Percentiles rank a stretch among this genome's conserved stretches.
Conservation (phyloP, 2,888 invertebrate genomes). For the Neoaliturus tenellus region DNA sequence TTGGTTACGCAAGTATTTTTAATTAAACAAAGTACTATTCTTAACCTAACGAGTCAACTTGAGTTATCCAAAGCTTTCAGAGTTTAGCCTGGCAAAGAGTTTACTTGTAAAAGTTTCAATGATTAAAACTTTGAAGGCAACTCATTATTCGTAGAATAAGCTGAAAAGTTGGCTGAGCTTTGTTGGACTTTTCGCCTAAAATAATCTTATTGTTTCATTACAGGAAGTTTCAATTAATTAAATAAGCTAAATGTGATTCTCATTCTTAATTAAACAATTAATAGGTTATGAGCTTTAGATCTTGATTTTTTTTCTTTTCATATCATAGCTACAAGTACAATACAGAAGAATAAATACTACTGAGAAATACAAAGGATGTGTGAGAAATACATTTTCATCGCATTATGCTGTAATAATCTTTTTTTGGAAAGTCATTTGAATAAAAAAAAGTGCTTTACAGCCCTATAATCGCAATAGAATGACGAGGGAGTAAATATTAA, state of each 20-base stretch:
- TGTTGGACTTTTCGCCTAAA: constrained; percentile 30
- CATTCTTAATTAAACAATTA: background rate
- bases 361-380: too few species aligned
- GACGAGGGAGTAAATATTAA: too few species aligned
- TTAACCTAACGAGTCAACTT: constrained; percentile 1
- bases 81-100: constrained; percentile 34
- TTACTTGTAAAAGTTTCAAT: constrained; percentile 37
- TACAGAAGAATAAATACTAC: too few species aligned
- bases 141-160: constrained; percentile 31
- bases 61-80: constrained; percentile 34
- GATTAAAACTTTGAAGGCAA: constrained; percentile 37
- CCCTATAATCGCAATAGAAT: too few species aligned
- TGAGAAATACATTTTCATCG: too few species aligned
- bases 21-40: constrained; percentile 24
- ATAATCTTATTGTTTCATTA: constrained; percentile 32
- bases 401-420: too few species aligned
- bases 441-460: too few species aligned
- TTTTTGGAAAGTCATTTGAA: too few species aligned
- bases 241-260: background rate
- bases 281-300: background rate
- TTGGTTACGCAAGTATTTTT: constrained; percentile 11
- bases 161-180: constrained; percentile 16
- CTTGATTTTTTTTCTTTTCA: too few species aligned
- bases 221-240: constrained; percentile 14
- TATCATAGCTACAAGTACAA: too few species aligned